Conservation (phyloP, 2,113 vertebrate genomes). For the Furnarius figulus region DNA sequence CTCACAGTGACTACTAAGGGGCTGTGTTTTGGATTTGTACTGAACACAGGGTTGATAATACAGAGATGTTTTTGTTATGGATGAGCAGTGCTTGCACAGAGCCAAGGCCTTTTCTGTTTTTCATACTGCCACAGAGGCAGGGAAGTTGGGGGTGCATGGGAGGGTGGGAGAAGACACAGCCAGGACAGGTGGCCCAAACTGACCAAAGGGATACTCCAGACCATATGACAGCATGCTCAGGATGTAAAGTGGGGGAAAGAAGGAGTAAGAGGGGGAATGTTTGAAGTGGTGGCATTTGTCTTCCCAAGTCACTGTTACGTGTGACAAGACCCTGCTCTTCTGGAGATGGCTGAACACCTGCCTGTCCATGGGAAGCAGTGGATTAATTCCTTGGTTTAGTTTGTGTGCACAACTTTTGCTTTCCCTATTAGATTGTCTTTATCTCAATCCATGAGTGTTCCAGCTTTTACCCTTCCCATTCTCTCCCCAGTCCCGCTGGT, state of each 20-base stretch:
- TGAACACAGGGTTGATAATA: neutral
- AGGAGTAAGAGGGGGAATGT: neutral
- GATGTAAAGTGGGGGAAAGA: neutral
- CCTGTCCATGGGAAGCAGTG: neutral
- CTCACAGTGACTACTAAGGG: neutral
- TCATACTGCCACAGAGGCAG: accelerated
- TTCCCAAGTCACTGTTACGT: neutral
- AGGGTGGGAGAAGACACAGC: neutral
- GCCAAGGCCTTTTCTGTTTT: neutral
- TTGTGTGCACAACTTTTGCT: neutral
- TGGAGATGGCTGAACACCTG: neutral
- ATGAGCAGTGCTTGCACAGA: neutral
- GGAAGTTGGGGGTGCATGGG: neutral
- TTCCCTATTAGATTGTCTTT: neutral
- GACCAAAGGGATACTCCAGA: neutral
- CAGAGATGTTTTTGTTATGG: neutral
- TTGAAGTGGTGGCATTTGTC: neutral
- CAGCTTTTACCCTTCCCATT: neutral
- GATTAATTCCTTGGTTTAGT: neutral
- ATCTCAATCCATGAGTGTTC: neutral
- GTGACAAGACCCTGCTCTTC: neutral
- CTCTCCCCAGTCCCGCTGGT: neutral
- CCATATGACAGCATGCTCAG: neutral
- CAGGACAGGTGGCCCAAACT: neutral
- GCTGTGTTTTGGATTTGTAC: neutral